phyloP scores from a whole-genome alignment of 2,113 vertebrate species.

The Urocolius indicus region DNA sequence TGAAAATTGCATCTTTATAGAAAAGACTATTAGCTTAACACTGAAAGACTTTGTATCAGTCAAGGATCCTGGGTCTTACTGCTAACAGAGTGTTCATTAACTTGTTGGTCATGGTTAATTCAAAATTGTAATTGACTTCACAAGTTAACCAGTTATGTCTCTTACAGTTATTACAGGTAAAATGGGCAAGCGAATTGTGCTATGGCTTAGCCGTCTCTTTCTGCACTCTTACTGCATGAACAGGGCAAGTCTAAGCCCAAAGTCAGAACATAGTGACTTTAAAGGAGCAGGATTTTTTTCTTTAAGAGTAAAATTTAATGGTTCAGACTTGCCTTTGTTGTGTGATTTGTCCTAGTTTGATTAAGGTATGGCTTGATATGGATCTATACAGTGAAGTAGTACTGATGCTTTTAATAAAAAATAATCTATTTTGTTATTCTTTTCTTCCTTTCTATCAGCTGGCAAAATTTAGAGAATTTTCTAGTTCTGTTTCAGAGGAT shows the following conservation, averaged over 20 bases:
- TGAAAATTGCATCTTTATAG: neutral
- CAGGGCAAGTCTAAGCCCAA: neutral
- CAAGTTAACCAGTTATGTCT: neutral
- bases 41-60: neutral
- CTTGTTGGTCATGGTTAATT: neutral
- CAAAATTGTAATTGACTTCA: neutral
- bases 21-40: neutral
- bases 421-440: neutral
- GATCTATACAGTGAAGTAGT: neutral
- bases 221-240: neutral
- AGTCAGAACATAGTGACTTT: neutral
- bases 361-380: neutral
- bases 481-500: neutral
- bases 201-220: neutral
- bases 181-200: neutral
- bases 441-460: neutral
- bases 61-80: neutral
- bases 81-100: fast-evolving
- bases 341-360: neutral
- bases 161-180: neutral
- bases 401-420: neutral
- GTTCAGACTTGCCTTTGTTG: neutral
- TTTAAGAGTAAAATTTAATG: neutral
- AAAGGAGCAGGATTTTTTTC: neutral
- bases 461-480: neutral